phyloP scores from a whole-genome alignment of 2,113 vertebrate genomes.

The Melierax canorus region DNA sequence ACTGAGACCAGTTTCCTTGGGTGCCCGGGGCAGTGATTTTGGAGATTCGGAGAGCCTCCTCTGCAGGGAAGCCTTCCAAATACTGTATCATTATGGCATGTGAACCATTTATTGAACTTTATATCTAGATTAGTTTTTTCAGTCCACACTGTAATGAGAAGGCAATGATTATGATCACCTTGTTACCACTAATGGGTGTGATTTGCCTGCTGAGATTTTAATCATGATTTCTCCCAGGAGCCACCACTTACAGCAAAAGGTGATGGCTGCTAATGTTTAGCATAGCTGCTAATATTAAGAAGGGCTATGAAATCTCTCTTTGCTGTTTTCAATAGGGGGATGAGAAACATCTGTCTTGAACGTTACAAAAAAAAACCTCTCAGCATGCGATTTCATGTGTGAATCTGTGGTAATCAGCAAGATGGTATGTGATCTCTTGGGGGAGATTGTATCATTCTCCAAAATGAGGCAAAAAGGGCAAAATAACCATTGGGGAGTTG shows the following conservation, averaged over 20 bases:
- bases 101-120: not conserved
- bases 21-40: not conserved
- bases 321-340: not conserved
- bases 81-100: not conserved
- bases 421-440: constrained; percentile 26
- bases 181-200: not conserved
- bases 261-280: not conserved
- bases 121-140: not conserved
- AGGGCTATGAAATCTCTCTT: not conserved
- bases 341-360: constrained; percentile 34
- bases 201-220: not conserved
- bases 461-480: not conserved
- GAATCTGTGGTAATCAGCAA: constrained; percentile 2
- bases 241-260: not conserved
- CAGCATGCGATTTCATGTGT: not conserved
- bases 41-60: not conserved
- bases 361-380: not conserved
- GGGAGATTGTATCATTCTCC: not conserved
- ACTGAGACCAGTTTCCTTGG: not conserved
- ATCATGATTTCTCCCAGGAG: not conserved
- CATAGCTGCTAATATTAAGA: not conserved
- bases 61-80: not conserved
- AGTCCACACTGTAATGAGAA: not conserved
- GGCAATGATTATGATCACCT: not conserved
- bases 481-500: not conserved